These are phyloP conservation scores for Drosophila subsilvestris DNA, from an alignment of 2,888 invertebrate species.

Conservation along the genomic window DNA sequence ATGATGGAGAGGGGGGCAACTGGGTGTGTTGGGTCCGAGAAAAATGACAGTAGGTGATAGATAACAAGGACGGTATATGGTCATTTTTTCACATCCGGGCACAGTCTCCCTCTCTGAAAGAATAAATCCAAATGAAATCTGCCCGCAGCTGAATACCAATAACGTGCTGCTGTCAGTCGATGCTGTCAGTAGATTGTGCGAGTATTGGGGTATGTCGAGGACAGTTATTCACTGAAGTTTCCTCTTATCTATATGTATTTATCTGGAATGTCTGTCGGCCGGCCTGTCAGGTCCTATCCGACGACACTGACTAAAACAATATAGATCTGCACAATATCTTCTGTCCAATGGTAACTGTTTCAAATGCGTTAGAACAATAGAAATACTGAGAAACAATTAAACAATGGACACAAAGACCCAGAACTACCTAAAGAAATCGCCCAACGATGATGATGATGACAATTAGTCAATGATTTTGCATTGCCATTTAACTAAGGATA, in stretches of 20 bases:
- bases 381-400: not conserved
- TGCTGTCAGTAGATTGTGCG: too few relatives aligned
- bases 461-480: constrained; percentile 11
- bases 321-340: constrained; percentile 30
- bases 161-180: constrained; percentile 49
- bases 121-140: constrained; percentile 36
- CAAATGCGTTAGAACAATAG: too few relatives aligned
- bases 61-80: constrained; percentile 43
- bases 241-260: constrained; percentile 39
- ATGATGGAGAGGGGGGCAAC: not conserved
- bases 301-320: constrained; percentile 44
- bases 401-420: constrained; percentile 1
- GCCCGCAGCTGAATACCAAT: constrained; percentile 52
- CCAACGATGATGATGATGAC: constrained; percentile 5
- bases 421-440: not conserved
- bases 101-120: too few relatives aligned
- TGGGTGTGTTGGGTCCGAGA: not conserved
- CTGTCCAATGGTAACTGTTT: not conserved
- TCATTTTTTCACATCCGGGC: constrained; percentile 37
- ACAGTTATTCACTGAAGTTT: constrained; percentile 32
- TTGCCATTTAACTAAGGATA: constrained; percentile 11
- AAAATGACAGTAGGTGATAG: constrained; percentile 53
- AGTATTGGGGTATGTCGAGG: not conserved
- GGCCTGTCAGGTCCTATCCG: constrained; percentile 29
- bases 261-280: constrained; percentile 34